Evolutionary conservation across 2,113 vertebrate species (phyloP).

Genomic region (Myodes glareolus): DNA sequence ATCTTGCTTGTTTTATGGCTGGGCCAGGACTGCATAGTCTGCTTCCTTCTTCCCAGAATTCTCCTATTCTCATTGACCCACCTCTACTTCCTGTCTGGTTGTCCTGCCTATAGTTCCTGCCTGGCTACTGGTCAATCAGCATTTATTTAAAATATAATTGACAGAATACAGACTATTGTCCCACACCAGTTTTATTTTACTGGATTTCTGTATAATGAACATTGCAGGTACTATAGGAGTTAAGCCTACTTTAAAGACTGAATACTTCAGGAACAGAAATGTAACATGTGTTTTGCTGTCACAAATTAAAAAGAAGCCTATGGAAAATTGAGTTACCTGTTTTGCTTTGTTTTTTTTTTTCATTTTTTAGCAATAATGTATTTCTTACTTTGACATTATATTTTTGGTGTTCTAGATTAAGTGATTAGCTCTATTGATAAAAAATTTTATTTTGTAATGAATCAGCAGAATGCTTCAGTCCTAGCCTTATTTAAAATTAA

Average conservation of each 20-base stretch:
- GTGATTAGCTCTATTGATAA: constrained; percentile 50
- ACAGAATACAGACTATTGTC: too few relatives aligned
- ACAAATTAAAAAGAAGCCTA: background rate
- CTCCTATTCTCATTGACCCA: too few relatives aligned
- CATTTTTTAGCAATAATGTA: background rate
- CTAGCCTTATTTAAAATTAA: constrained; percentile 73
- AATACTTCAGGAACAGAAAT: background rate
- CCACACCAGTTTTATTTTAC: background rate
- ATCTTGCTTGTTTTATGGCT: too few relatives aligned
- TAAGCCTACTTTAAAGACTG: background rate
- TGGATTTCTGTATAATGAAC: background rate
- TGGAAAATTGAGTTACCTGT: background rate
- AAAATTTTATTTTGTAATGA: constrained; percentile 45
- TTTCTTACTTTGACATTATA: constrained; percentile 44
- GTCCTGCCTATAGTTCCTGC: too few relatives aligned
- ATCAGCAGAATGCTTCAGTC: constrained; percentile 57
- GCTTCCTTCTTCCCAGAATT: too few relatives aligned
- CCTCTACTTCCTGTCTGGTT: too few relatives aligned
- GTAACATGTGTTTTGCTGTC: background rate
- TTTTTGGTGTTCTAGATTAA: constrained; percentile 1
- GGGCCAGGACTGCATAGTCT: too few relatives aligned
- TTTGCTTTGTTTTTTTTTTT: background rate
- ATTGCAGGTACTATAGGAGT: background rate
- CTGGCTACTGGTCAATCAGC: too few relatives aligned
- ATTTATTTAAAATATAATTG: too few relatives aligned